These are phyloP conservation scores for Gila orcuttii DNA, from an alignment of 2,113 vertebrate genomes.

Conservation along the genomic window DNA sequence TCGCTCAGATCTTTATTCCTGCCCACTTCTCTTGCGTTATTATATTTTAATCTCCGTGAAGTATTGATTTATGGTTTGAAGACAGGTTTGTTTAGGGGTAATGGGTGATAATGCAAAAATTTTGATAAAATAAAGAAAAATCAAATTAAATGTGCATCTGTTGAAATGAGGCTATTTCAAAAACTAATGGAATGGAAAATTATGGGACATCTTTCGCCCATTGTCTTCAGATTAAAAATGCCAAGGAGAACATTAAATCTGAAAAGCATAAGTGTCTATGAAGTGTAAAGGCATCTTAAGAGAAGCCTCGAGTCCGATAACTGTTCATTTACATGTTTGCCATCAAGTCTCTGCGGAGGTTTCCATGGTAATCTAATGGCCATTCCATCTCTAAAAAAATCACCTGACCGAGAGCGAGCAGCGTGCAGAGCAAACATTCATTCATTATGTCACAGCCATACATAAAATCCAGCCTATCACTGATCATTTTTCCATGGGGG, in stretches of 20 bases:
- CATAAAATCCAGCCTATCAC: conserved; percentile 4
- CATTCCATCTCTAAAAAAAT: conserved; percentile 48
- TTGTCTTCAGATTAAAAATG: background rate
- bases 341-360: conserved; percentile 46
- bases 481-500: background rate
- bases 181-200: background rate
- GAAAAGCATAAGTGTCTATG: background rate
- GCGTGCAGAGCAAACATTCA: conserved; percentile 20
- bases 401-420: conserved; percentile 34
- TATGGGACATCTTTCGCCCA: background rate
- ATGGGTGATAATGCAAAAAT: background rate
- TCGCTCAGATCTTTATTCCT: too few relatives aligned
- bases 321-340: conserved; percentile 58
- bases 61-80: too few relatives aligned
- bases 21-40: background rate
- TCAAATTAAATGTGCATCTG: background rate
- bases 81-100: too few relatives aligned
- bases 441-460: background rate
- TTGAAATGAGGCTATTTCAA: background rate
- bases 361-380: conserved; percentile 59
- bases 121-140: background rate
- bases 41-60: too few relatives aligned
- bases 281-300: conserved; percentile 11
- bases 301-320: conserved; percentile 34
- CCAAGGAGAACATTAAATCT: background rate